Evolutionary conservation across 2,888 invertebrate species (phyloP), one percentile per base, ranked within the genome.

Genomic region (Ichneumon xanthorius): DNA sequence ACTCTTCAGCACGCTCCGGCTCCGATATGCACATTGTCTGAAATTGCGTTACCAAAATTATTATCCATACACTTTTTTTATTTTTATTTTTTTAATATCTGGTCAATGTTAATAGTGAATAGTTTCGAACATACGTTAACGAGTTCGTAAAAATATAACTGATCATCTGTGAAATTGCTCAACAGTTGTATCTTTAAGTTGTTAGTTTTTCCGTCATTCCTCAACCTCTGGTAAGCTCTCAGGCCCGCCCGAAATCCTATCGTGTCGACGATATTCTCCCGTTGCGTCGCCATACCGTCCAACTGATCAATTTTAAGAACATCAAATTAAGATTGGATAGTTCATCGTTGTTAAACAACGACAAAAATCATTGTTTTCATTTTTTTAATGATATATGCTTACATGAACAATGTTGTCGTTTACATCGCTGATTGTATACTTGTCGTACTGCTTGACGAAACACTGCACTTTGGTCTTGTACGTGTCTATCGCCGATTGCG

Each of bases 391-490:
- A 26, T 22, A 26, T 58, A 11, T 11, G 14, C 26, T 58, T 22
- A 58, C 58, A 11, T 53, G 19, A 53, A 53, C 53, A 7, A 4
- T 19, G 1, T 19, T 93, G 92, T 94, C 95, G 4, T 96, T 96
- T 81, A 96, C 96, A 30, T 58, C 22, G 26, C 3, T 11, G 22
- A 26, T 14, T 26, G 2, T 14, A 91, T 95, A 96, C 88, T 94
- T 93, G 92, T 94, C 95, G 94, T 96, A 96, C 94, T 96, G 96
- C 89, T 96, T 95, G 83, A 96, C 95, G 93, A 96, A 96, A 93
- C 96, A 96, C 92, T 95, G 95, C 87, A 96, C 95, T 91, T 95
- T 95, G 50, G 94, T 94, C 89, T 96, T 95, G 94, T 96, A 96
- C 89, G 95, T 95, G 87, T 95, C 94, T 77, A 96, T 93, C 2